These are phyloP conservation scores for Sebastes cheni DNA, from an alignment of 2,797 vertebrate species.

Conservation along the genomic window DNA sequence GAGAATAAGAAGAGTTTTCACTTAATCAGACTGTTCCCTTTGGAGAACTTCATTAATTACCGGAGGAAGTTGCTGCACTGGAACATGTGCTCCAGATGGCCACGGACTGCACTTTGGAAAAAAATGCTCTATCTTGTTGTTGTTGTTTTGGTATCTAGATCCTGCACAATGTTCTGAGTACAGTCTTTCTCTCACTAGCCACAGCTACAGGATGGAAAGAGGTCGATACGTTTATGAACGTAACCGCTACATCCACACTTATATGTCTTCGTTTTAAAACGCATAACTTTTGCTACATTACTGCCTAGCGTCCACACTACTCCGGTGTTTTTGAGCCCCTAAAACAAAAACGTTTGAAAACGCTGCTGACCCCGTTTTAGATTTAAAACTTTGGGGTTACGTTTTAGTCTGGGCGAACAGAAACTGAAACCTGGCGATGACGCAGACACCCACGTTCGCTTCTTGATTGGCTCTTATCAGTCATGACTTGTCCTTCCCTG, in stretches of 20 bases:
- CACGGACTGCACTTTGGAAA: slow-evolving; percentile 24
- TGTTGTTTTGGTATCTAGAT: slow-evolving; percentile 27
- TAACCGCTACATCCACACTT: background rate
- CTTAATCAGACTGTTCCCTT: slow-evolving; percentile 75
- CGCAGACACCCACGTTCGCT: too few species aligned
- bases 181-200: background rate
- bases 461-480: too few species aligned
- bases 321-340: background rate
- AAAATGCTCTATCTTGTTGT: slow-evolving; percentile 10
- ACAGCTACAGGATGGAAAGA: slow-evolving; percentile 4
- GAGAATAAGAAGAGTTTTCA: slow-evolving; percentile 72
- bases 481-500: too few species aligned
- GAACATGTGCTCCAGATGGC: slow-evolving; percentile 65
- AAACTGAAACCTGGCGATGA: too few species aligned
- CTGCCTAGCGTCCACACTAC: background rate
- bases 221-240: background rate
- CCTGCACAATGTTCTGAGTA: background rate
- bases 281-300: background rate
- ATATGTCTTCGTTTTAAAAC: too few species aligned
- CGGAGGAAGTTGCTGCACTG: slow-evolving; percentile 58
- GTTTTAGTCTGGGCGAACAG: too few species aligned
- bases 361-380: too few species aligned
- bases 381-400: too few species aligned
- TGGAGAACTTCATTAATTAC: slow-evolving; percentile 77
- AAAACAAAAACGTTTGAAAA: too few species aligned